A percentile compares a stretch with the other conserved stretches of the same genome.
Evolutionary conservation across 2,113 vertebrate species (phyloP).

Genomic region (Tragelaphus strepsiceros): DNA sequence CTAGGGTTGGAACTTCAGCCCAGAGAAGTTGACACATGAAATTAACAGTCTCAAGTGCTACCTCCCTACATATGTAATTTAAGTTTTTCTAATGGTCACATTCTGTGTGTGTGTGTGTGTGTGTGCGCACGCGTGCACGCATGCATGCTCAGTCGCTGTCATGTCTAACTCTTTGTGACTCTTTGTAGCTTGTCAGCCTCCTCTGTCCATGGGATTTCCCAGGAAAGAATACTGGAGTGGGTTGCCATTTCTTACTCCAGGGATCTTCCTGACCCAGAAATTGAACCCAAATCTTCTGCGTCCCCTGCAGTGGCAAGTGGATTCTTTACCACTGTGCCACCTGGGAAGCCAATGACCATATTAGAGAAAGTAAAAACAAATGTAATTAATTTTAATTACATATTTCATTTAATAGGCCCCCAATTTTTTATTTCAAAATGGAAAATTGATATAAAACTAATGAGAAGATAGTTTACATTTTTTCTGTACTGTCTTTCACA

Average conservation of each 20-base stretch:
- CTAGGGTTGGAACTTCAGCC: neutral
- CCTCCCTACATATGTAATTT: neutral
- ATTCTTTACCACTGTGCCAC: neutral
- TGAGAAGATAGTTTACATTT: neutral
- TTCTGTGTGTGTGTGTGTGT: neutral
- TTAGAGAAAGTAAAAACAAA: neutral
- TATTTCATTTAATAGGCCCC: neutral
- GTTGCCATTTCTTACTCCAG: neutral
- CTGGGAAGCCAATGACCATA: neutral
- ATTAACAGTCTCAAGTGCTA: neutral
- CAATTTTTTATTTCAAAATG: neutral
- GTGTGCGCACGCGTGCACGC: neutral
- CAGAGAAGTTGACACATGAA: neutral
- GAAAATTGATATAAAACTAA: neutral
- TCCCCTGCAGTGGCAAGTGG: neutral
- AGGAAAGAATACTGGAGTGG: neutral
- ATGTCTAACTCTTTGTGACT: neutral
- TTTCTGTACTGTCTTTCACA: neutral
- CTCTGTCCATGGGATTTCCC: neutral
- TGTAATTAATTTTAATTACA: neutral
- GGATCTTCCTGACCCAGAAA: neutral
- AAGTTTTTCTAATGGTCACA: neutral
- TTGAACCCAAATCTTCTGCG: neutral
- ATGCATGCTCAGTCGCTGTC: rapidly evolving
- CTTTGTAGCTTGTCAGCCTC: neutral